phyloP scores from a whole-genome alignment of 2,888 invertebrate species.

The Pseudolycoriella hygida region DNA sequence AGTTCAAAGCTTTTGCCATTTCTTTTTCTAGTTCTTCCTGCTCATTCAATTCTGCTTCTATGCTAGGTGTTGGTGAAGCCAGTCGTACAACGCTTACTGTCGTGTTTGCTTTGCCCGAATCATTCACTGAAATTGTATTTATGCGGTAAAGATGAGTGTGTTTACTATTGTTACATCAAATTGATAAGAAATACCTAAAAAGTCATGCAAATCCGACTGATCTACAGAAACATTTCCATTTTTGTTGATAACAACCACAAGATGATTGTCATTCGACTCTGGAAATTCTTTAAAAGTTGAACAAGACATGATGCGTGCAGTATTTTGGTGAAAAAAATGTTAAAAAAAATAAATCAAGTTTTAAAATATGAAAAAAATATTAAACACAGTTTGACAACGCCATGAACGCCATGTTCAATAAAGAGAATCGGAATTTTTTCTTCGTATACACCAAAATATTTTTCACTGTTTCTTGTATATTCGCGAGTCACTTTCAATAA shows the following conservation, averaged over 20 bases:
- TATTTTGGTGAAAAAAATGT: too few species aligned
- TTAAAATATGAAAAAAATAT: too few species aligned
- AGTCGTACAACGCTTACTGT: conserved; percentile 44
- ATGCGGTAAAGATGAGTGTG: neutral
- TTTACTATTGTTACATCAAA: neutral
- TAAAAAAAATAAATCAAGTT: too few species aligned
- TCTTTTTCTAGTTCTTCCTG: conserved; percentile 30
- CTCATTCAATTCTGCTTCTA: conserved; percentile 21
- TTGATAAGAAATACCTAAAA: conserved; percentile 41
- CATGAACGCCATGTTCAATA: too few species aligned
- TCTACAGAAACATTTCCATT: conserved; percentile 72
- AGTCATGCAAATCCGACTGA: conserved; percentile 57
- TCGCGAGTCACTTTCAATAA: too few species aligned
- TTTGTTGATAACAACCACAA: conserved; percentile 72
- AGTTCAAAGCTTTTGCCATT: conserved; percentile 27
- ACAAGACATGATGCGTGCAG: conserved; percentile 6
- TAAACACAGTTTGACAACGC: too few species aligned
- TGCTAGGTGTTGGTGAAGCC: conserved; percentile 29
- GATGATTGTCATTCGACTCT: conserved; percentile 18
- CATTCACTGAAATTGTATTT: neutral
- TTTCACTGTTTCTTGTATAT: too few species aligned
- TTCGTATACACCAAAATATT: too few species aligned
- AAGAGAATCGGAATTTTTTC: too few species aligned
- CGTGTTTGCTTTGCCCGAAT: conserved; percentile 26
- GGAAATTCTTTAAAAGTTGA: conserved; percentile 7